A percentile compares a stretch with the other conserved stretches of the same genome.
These are phyloP conservation scores for Tetraneura akinire DNA, from an alignment of 1,140 invertebrate genomes.

Conservation along the genomic window DNA sequence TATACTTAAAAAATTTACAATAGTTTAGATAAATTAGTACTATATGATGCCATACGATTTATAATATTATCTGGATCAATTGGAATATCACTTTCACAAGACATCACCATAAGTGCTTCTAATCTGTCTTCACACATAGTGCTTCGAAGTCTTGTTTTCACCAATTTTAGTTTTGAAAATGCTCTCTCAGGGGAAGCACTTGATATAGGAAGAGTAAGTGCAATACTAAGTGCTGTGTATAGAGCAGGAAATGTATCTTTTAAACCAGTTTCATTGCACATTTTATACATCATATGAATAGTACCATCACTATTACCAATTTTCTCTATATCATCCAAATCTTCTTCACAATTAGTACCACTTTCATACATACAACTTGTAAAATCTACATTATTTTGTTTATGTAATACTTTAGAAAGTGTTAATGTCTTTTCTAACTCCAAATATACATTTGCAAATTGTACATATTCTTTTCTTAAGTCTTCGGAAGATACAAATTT, in stretches of 20 bases:
- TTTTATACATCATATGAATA: conserved; percentile 10
- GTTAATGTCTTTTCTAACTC: neutral
- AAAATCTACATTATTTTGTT: neutral
- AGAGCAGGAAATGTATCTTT: conserved; percentile 13
- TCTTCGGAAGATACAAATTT: neutral
- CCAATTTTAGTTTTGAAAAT: neutral
- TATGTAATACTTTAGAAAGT: neutral
- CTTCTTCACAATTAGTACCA: neutral
- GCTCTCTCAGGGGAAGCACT: neutral
- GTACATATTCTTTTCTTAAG: neutral
- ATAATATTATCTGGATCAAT: neutral
- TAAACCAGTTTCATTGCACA: conserved; percentile 4
- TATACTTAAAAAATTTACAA: too few species aligned
- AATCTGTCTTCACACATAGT: neutral
- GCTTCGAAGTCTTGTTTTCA: neutral
- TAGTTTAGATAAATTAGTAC: neutral
- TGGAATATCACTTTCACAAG: conserved; percentile 16
- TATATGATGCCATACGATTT: neutral
- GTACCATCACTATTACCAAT: neutral
- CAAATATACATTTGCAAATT: neutral
- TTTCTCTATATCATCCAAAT: neutral
- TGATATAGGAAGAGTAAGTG: neutral
- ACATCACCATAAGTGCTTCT: conserved; percentile 7
- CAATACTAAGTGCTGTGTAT: neutral
- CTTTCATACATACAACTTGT: too few species aligned